Evolutionary conservation across 92 coral and sea anemone genomes (phyloP).

Genomic region (Phenganax marumi): DNA sequence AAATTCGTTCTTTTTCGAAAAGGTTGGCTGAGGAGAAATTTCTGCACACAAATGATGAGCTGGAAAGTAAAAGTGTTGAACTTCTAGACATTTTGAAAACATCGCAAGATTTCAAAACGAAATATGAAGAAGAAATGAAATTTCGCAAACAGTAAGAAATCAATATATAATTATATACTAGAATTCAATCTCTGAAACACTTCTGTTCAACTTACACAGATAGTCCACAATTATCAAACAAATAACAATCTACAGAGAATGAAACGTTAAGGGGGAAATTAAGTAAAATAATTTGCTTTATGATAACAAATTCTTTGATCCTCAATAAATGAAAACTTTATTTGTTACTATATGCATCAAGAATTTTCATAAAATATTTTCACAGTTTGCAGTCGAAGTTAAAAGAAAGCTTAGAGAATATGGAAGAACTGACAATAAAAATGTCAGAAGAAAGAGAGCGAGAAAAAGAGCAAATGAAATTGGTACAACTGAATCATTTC

Average conservation of each 20-base stretch:
- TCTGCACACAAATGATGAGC: slow-evolving; percentile 69
- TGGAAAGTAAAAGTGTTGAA: slow-evolving; percentile 75
- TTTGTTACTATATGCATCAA: not conserved
- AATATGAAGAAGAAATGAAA: slow-evolving; percentile 83
- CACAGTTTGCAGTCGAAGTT: slow-evolving; percentile 55
- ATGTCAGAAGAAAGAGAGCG: slow-evolving; percentile 69
- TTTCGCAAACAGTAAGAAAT: slow-evolving; percentile 67
- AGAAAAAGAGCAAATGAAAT: slow-evolving; percentile 63
- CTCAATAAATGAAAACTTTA: no score
- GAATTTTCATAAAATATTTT: not conserved
- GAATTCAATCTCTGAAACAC: not conserved
- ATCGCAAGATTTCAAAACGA: slow-evolving; percentile 70
- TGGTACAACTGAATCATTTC: slow-evolving; percentile 50
- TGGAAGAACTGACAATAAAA: slow-evolving; percentile 79
- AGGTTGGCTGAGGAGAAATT: slow-evolving; percentile 59
- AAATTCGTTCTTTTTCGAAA: not conserved
- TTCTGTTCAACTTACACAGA: not conserved
- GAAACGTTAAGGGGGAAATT: no score
- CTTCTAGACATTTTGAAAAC: slow-evolving; percentile 69
- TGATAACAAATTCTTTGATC: no score
- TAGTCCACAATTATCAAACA: not conserved
- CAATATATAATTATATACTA: not conserved
- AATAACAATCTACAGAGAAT: no score
- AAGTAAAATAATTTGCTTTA: no score
- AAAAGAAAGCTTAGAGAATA: slow-evolving; percentile 72